Percentiles rank a stretch among this genome's conserved stretches.
These are phyloP conservation scores for Tetramorium alpestre DNA, from an alignment of 1,140 invertebrate genomes.

Conservation along the genomic window DNA sequence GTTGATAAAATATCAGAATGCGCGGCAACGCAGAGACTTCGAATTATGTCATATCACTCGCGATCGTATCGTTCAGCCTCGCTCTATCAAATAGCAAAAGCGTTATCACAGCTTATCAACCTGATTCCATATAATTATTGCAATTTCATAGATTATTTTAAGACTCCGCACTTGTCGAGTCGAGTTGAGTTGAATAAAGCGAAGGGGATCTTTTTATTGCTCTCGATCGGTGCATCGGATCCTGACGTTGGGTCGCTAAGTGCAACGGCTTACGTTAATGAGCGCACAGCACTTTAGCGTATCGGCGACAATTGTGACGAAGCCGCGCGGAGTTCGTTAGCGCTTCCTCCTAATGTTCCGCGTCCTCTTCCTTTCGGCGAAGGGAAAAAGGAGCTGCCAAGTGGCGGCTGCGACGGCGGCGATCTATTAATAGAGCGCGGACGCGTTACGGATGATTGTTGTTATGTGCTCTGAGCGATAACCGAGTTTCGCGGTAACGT, in stretches of 20 bases:
- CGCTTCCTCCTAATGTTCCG: not conserved
- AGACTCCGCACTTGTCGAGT: not conserved
- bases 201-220: not conserved
- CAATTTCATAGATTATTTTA: not conserved
- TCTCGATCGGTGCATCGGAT: not conserved
- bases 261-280: conserved; percentile 23
- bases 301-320: conserved; percentile 58
- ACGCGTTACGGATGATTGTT: conserved; percentile 56
- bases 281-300: conserved; percentile 46
- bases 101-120: not conserved
- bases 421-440: conserved; percentile 62
- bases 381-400: conserved; percentile 9
- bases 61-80: not conserved
- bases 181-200: not conserved
- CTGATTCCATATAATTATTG: not conserved
- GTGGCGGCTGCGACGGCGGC: not conserved
- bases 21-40: not conserved
- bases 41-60: conserved; percentile 5
- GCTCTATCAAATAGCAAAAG: not conserved
- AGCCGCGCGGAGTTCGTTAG: conserved; percentile 33
- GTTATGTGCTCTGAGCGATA: conserved; percentile 39
- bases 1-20: not conserved
- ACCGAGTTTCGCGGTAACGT: conserved; percentile 51
- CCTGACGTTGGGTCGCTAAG: conserved; percentile 24
- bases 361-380: not conserved